Evolutionary conservation across 1,140 invertebrate genomes (phyloP), one percentile per base, ranked within the genome.

Genomic region (Bombyx mori): DNA sequence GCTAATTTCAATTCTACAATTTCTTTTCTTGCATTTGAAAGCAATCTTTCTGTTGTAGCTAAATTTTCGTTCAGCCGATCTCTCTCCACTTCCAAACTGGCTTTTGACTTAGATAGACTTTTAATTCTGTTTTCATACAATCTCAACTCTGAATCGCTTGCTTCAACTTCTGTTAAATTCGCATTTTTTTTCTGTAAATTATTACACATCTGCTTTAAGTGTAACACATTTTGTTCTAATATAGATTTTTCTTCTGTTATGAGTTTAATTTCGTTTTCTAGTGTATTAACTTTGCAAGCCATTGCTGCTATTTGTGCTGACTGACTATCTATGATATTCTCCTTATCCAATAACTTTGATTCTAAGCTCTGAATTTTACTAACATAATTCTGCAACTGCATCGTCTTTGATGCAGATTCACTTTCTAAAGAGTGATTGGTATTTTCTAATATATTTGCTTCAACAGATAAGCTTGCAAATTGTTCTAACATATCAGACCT

Each of bases 391-490:
- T 89, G 77, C 55, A 91, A 65, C 62, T 88, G 83, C 22, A 77
- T 10, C 63, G 82, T 90, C 44, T 90, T 90, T 56, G 92, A 91
- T 22, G 90, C 90, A 8, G 92, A 91, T 78, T 93, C 92, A 57
- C 88, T 91, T 73, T 94, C 93, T 47, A 94, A 87, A 47, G 91
- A 92, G 66, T 93, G 92, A 77, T 94, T 94, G 62, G 90, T 93
- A 60, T 88, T 92, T 77, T 94, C 92, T 61, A 94, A 82, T 63
- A 91, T 89, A 51, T 91, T 92, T 3, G 92, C 92, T 82, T 94
- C 93, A 46, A 92, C 79, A 53, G 91, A 92, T 7, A 94, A 77
- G 73, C 90, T 91, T 61, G 91, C 89, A 77, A 92, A 94, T 58
- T 94, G 91, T 77, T 94, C 92, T 60, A 94, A 69, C 90, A 94